Evolutionary conservation across 2,113 vertebrate species (phyloP).

Genomic region (Corythoichthys intestinalis): DNA sequence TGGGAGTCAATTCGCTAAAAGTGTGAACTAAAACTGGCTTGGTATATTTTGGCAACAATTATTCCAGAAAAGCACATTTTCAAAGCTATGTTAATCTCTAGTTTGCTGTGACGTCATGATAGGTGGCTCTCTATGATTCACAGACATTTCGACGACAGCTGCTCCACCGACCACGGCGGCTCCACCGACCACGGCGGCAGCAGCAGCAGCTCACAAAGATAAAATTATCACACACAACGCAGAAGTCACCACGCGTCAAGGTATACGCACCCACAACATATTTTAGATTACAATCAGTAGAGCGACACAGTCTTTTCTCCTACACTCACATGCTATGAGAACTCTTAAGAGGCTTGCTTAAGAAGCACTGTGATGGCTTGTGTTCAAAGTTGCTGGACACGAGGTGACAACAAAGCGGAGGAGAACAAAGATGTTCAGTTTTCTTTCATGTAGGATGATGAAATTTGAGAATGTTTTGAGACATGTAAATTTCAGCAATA

Average conservation of each 20-base stretch:
- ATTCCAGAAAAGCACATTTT: not conserved
- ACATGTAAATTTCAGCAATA: no score
- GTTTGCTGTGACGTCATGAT: not conserved
- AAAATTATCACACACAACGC: slow-evolving; percentile 7
- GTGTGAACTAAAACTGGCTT: not conserved
- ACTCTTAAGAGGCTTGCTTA: not conserved
- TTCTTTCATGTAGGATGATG: not conserved
- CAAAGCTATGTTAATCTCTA: not conserved
- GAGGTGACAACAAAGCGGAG: not conserved
- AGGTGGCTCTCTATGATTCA: not conserved
- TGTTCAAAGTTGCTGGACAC: slow-evolving; percentile 34
- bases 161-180: not conserved
- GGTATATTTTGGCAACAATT: not conserved
- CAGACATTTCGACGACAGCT: not conserved
- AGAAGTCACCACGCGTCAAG: slow-evolving; percentile 4
- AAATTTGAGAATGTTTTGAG: no score
- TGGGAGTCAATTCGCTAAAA: not conserved
- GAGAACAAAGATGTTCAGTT: no score
- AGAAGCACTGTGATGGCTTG: not conserved
- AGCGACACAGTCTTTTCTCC: not conserved
- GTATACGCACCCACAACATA: slow-evolving; percentile 22
- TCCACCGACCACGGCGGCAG: not conserved
- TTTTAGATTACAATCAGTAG: not conserved
- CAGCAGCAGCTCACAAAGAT: slow-evolving; percentile 17
- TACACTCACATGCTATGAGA: not conserved